Evolutionary conservation across 2,113 vertebrate species (phyloP), one percentile per base, ranked within the genome.

Genomic region (Scartelaos histophorus): DNA sequence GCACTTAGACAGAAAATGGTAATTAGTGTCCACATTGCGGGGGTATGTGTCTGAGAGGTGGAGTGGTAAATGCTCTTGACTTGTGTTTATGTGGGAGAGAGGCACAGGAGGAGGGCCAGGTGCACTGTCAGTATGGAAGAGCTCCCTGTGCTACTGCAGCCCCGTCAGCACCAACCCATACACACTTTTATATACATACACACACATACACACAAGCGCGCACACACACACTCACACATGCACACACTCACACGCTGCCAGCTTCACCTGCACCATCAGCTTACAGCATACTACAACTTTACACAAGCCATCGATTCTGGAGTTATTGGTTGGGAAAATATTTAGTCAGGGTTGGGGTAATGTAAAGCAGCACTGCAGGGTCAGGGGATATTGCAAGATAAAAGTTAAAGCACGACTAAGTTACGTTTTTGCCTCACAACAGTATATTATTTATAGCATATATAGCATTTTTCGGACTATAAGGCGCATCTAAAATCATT

Each of bases 241-340:
- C 60, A 49, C 56, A 58, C 56, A 58, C 29, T 24, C 54, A 58
- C 35, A 54, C 24, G 13, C 21, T 22, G 43, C 69, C n/a, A 49
- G 43, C 69, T 43, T 22, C 35, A 15, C 78, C 80, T 90, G 83
- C 86, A 84, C 84, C 70, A 46, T 80, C 78, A 77, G 79, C 71
- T 72, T 56, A 67, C 79, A 80, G 79, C 82, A 85, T 84, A 86
- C 85, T 88, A 11, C 68, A 85, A 69, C 70, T 61, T 76, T 76
- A 34, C 75, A 75, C 65, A 62, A 78, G 70, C 79, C 84, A 82
- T 78, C 25, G 56, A 24, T 24, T 58, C 22, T 13, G 3, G 5
- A 58, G 12, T 4, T 9, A n/a, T n/a, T 54, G 51, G 51, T 10
- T 25, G 53, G 53, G n/a, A 43, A 43, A 9, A 51, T 51, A 17